phyloP scores from a whole-genome alignment of 2,113 vertebrate genomes.

The Entomyzon cyanotis region DNA sequence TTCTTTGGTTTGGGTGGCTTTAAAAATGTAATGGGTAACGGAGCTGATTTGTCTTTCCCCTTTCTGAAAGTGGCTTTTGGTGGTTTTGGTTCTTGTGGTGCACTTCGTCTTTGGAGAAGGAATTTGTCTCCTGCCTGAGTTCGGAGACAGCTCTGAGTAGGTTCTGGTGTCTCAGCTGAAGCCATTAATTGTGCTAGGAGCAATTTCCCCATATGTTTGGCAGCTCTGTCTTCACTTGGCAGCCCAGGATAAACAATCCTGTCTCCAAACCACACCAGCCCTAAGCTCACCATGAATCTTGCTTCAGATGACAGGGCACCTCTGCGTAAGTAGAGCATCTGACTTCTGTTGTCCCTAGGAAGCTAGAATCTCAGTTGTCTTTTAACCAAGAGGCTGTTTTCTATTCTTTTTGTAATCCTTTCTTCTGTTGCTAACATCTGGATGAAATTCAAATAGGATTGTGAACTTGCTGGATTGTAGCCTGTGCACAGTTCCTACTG shows the following conservation, averaged over 20 bases:
- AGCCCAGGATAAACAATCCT: constrained; percentile 37
- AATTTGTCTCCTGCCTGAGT: constrained; percentile 34
- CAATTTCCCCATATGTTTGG: constrained; percentile 54
- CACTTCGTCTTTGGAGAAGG: not conserved
- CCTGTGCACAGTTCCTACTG: constrained; percentile 27
- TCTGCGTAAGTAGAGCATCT: constrained; percentile 54
- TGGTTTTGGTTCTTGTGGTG: constrained; percentile 17
- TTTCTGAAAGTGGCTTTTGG: not conserved
- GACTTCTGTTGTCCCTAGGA: constrained; percentile 58
- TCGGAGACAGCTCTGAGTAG: constrained; percentile 23
- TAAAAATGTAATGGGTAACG: not conserved
- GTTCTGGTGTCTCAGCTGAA: constrained; percentile 41
- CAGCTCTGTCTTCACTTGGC: constrained; percentile 48
- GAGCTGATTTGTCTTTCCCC: not conserved
- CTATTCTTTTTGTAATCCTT: constrained; percentile 27
- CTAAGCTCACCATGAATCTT: constrained; percentile 60
- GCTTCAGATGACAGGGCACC: constrained; percentile 55
- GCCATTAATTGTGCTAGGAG: constrained; percentile 44
- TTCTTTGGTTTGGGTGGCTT: not conserved
- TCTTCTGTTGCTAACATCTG: constrained; percentile 43
- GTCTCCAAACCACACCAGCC: constrained; percentile 61
- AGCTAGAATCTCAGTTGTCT: constrained; percentile 39
- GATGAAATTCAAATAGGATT: constrained; percentile 44
- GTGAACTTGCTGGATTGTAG: constrained; percentile 26
- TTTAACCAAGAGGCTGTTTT: constrained; percentile 43